Evolutionary conservation across 2,797 vertebrate genomes (phyloP).

Genomic region (Scolopax bukidnonensis): DNA sequence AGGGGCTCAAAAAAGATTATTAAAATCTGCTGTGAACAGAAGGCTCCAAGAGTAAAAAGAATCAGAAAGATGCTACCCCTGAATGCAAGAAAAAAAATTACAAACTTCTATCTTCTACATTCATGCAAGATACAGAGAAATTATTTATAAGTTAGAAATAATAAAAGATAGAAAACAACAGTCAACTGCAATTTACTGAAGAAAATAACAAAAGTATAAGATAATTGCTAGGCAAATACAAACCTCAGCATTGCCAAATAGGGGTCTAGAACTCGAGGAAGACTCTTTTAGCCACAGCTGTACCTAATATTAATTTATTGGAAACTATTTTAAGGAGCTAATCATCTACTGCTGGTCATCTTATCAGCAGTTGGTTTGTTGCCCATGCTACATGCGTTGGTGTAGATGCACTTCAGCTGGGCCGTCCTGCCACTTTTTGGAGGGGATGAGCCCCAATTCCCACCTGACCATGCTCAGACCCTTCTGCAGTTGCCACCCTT

Average conservation of each 20-base stretch:
- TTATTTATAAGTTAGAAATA: background rate
- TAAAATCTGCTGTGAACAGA: constrained; percentile 2
- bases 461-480: too few relatives aligned
- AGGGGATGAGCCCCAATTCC: too few relatives aligned
- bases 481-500: too few relatives aligned
- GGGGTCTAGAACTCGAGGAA: background rate
- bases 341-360: background rate
- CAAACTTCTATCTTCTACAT: background rate
- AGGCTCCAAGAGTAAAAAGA: background rate
- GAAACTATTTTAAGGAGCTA: background rate
- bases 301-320: background rate
- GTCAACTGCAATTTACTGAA: background rate
- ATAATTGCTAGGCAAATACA: background rate
- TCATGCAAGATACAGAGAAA: background rate
- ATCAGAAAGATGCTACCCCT: background rate
- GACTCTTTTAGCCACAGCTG: background rate
- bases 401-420: too few relatives aligned
- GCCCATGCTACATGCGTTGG: too few relatives aligned
- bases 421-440: too few relatives aligned
- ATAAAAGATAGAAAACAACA: background rate
- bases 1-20: background rate
- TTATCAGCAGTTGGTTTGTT: too few relatives aligned
- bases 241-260: background rate
- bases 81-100: background rate
- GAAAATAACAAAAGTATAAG: background rate